Evolutionary conservation across 2,888 invertebrate species (phyloP), one percentile per base, ranked within the genome.

Genomic region (Machimus rusticus): DNA sequence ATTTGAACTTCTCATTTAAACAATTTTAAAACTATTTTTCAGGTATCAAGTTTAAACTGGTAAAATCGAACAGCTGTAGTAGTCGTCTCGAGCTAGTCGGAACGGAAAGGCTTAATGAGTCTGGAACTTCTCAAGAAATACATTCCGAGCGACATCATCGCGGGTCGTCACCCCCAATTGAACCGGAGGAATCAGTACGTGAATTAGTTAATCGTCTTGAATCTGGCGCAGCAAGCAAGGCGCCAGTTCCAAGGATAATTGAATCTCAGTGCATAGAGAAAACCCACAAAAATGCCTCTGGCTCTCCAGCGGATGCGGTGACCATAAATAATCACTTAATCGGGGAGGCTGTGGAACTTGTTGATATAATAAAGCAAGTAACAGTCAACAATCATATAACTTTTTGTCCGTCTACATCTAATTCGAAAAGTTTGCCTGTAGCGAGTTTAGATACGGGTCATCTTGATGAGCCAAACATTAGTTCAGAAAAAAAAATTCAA

Each of bases 31-130:
- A 8, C 19, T n/a, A 19, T 28, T n/a, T 94, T 91, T 93, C 94
- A 91, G 96, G 96, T 86, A 95, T 97, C 86, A 97, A 96, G 92
- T 97, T 97, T 91, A 95, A 96, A 91, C 93, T 97, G 89, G 95
- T 97, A 1, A 97, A 97, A 93, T 97, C 97, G 43, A 97, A 97
- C 91, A 97, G 97, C 89, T 97, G 97, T 91, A 97, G 96, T 91
- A 97, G 97, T 91, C 94, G 97, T 43, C 93, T 97, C 84, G 97
- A 97, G 91, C 92, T 97, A 86, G 95, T 96, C 0, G 97, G 97
- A 5, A 94, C 96, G 0, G 95, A 95, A 89, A 94, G 93, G 88
- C 92, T 90, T 23, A 23, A 23, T 8, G 85, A 85, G 16, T n/a
- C 74, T 82, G 37, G 76, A 4, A 16, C 6, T 14, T 19, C 37